These are phyloP conservation scores for Scolopax bukidnonensis DNA, from an alignment of 2,797 vertebrate species.

Conservation along the genomic window DNA sequence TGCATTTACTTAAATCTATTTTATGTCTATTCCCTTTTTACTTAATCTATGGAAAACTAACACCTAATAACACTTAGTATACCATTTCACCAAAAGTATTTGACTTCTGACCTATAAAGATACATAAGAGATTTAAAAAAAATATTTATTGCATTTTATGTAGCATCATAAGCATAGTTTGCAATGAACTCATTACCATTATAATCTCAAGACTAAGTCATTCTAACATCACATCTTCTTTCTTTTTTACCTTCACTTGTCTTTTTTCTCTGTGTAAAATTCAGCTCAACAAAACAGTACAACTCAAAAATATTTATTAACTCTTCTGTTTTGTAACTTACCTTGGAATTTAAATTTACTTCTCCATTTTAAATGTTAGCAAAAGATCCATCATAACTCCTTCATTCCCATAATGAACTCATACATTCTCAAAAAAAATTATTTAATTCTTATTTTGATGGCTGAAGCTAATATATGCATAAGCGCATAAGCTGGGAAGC, in stretches of 20 bases:
- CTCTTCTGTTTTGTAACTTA: not conserved
- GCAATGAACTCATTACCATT: not conserved
- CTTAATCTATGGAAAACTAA: not conserved
- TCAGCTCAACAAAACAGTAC: not conserved
- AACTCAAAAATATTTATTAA: not conserved
- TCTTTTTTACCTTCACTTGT: not conserved
- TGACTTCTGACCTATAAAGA: not conserved
- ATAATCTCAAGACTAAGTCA: not conserved
- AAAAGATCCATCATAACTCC: not conserved
- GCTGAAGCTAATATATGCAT: not conserved
- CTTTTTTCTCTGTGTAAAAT: not conserved
- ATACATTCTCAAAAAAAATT: rapidly evolving
- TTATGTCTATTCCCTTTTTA: not conserved
- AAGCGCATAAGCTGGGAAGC: not conserved
- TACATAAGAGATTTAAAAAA: not conserved
- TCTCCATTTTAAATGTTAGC: not conserved
- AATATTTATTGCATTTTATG: not conserved
- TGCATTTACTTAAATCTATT: not conserved
- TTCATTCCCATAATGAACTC: not conserved
- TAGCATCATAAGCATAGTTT: not conserved
- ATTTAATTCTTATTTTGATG: not conserved
- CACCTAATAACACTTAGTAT: not conserved
- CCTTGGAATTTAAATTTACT: not conserved
- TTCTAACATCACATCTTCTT: not conserved
- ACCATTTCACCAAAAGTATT: not conserved